Evolutionary conservation across 2,888 invertebrate genomes (phyloP).

Genomic region (Eustalomyia histrio): DNA sequence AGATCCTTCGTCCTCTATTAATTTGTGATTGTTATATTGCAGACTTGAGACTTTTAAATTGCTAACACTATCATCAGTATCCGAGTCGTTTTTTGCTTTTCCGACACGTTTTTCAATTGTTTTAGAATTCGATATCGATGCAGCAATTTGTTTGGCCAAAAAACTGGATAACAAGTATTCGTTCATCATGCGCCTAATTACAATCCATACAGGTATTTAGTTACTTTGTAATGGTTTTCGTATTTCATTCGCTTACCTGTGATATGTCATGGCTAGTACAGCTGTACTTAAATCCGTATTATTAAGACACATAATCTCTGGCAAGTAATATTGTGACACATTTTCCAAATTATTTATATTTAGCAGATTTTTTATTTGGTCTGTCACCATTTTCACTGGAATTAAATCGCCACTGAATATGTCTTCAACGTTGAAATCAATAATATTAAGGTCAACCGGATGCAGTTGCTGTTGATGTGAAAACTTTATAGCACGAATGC

Average conservation of each 20-base stretch:
- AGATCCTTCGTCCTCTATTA: constrained; percentile 47
- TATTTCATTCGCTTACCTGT: constrained; percentile 16
- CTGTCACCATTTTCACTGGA: constrained; percentile 28
- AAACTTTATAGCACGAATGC: not conserved
- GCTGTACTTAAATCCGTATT: constrained; percentile 27
- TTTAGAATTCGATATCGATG: not conserved
- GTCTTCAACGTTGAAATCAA: constrained; percentile 29
- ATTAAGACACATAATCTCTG: not conserved
- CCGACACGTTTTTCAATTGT: constrained; percentile 37
- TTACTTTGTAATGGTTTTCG: too few species aligned
- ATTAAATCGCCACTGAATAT: constrained; percentile 31
- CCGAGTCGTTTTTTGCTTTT: constrained; percentile 28
- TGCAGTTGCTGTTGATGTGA: not conserved
- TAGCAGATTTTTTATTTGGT: constrained; percentile 14
- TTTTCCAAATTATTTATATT: not conserved
- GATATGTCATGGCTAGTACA: constrained; percentile 39
- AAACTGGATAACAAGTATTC: constrained; percentile 35
- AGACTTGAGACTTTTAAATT: not conserved
- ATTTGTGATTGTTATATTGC: constrained; percentile 35
- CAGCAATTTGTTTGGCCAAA: constrained; percentile 24
- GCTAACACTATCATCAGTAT: not conserved
- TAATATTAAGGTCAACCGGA: constrained; percentile 2
- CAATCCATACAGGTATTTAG: too few species aligned
- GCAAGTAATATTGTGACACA: not conserved
- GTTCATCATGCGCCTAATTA: constrained; percentile 47